Evolutionary conservation across 2,888 invertebrate species (phyloP), one percentile per base, ranked within the genome.

Genomic region (Drosophila longiperda): DNA sequence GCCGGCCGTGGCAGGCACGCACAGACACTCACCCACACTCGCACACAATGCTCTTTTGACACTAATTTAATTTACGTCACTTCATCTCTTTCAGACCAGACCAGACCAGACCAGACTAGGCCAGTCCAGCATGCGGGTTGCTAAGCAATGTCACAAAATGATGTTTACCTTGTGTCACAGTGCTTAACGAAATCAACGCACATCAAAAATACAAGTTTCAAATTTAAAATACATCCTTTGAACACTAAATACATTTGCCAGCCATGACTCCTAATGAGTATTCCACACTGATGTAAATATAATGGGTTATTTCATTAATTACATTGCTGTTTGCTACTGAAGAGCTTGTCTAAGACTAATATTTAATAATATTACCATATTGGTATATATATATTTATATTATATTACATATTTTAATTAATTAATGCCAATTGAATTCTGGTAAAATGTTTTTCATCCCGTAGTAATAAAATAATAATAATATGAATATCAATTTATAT

Each of bases 31-130:
- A 73, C 71, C 73, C 66, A 75, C 66, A 62, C 80, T 63, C 58
- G 61, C 78, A 69, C 80, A 71, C 75, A 81, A 70, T 84, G 81
- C 81, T 83, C 76, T 82, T 88, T 76, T 86, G 88, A 88, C 83
- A 87, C 87, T 86, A 87, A 88, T 87, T 88, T 87, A 78, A 87
- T 87, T 86, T 87, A 70, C 80, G 76, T 74, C 86, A 80, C 73
- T 72, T 71, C 74, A 71, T 70, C 73, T 67, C 73, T 26, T 52
- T 54, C 50, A 40, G 54, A 15, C 57, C 52, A 58, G 34, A n/a
- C 20, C 69, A 26, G 15, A 4, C 48, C 49, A 65, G 23, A 23
- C 15, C 36, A 2, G 26, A 0, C 17, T 26, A 29, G 23, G 15
- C 53, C 34, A 65, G 36, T 36, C 1, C 42, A 45, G 45, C 26